Percentiles rank a stretch among this genome's conserved stretches.
These are phyloP conservation scores for Neodiprion pinetum DNA, from an alignment of 1,140 invertebrate species.

Conservation along the genomic window DNA sequence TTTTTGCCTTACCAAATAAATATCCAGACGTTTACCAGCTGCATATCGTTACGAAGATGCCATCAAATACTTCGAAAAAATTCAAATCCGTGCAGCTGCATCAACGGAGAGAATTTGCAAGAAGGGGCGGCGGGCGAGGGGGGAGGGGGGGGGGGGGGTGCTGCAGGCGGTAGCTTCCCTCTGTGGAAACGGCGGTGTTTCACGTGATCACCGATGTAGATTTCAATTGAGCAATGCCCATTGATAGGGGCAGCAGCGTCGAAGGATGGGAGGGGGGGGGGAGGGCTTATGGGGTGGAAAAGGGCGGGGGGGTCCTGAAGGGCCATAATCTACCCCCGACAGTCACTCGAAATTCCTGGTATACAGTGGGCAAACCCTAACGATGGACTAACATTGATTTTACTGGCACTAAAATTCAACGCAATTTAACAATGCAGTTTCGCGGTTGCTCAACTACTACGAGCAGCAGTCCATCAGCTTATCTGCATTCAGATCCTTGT, in stretches of 20 bases:
- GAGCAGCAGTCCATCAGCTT: no score
- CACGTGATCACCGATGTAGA: conserved; percentile 43
- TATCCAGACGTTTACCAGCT: no score
- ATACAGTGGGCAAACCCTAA: conserved; percentile 23
- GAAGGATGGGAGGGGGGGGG: neutral
- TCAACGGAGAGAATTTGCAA: no score
- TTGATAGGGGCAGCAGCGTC: conserved; percentile 34
- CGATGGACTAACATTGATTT: conserved; percentile 45
- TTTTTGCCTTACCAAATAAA: no score
- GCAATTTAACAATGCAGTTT: conserved; percentile 26
- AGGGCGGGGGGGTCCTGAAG: neutral
- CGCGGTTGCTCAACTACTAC: neutral
- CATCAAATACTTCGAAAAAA: no score
- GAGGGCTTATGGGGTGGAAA: neutral
- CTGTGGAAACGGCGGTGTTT: conserved; percentile 21
- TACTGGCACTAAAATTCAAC: conserved; percentile 42
- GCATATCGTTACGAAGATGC: no score
- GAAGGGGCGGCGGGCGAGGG: neutral
- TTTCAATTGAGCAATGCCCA: conserved; percentile 50
- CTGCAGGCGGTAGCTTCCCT: conserved; percentile 15
- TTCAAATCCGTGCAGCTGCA: no score
- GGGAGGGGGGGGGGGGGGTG: neutral
- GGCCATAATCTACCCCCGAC: conserved; percentile 3
- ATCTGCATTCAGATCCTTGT: no score
- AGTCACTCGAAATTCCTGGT: neutral